Base-by-base conservation (phyloP, 2,888 invertebrate genomes). In the Protophormia terraenovae region DNA sequence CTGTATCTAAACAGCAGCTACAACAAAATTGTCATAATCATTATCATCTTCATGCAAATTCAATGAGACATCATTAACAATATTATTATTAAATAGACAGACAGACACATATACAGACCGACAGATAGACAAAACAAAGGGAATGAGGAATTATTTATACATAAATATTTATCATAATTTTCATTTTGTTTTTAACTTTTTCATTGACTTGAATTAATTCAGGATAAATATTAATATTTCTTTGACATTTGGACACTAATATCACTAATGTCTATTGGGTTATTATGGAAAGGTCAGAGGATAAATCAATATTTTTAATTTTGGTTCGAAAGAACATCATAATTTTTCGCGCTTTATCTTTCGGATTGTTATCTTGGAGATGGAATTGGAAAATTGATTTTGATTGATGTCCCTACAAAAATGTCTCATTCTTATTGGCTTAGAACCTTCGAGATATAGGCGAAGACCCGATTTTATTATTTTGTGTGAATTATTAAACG, bases 41-140 rank as follows among this genome's bases (percentile, higher is more conserved):
- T 50, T 35, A 62, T 50, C 60, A 62, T 60, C 19, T 32, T 60
- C 62, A 76, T 82, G 75, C 66, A 82, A 82, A 82, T 76, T 62
- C 69, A 76, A 76, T 76, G 69, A 82, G 82, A 82, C 82, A 64
- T 76, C 82, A 76, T 82, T 82, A 76, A 82, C 69, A 76, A 22
- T 27, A 41, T 82, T 69, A 75, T 76, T 82, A 32, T 19, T n/a
- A n/a, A n/a, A n/a, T n/a, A n/a, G n/a, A 14, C 16, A n/a, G n/a
- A n/a, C 35, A 22, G 35, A 22, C 35, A 32, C 32, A 32, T n/a
- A n/a, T 4, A 22, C 14, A 50, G 27, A 27, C 16, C 5, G 38
- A 16, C 16, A 27, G 27, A 50, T 41, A 35, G 47, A 45, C 32
- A 8, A 32, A 55, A 50, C 22, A 50, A 50, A 50, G 22, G 19